Conservation (phyloP, 2,888 invertebrate species). For the Monopis laevigella region DNA sequence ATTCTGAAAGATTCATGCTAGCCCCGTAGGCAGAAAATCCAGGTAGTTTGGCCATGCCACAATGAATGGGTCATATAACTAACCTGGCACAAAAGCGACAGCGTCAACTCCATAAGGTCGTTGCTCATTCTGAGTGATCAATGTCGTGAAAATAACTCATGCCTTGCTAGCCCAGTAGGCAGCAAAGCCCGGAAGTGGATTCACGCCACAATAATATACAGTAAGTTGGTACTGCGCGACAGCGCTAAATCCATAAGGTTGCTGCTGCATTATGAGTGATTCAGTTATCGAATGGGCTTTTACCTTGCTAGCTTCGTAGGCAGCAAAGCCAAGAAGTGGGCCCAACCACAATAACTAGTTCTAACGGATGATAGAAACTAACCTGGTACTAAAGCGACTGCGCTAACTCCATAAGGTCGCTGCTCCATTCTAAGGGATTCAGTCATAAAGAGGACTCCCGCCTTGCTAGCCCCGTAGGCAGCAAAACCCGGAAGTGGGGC, state of each 20-base stretch:
- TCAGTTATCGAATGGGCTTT: too few species aligned
- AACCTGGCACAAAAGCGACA: constrained; percentile 81
- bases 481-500: constrained; percentile 77
- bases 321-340: too few species aligned
- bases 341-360: too few species aligned
- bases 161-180: constrained; percentile 87
- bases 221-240: too few species aligned
- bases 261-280: too few species aligned
- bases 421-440: constrained; percentile 79
- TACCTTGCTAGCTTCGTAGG: too few species aligned
- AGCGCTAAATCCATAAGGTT: too few species aligned
- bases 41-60: constrained; percentile 76
- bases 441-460: constrained; percentile 78
- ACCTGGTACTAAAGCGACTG: constrained; percentile 82
- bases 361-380: constrained; percentile 18
- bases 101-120: constrained; percentile 76
- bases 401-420: constrained; percentile 74
- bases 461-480: constrained; percentile 85
- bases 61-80: too few species aligned
- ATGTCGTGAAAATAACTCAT: constrained; percentile 77
- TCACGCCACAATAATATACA: constrained; percentile 81
- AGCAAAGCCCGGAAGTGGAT: constrained; percentile 76
- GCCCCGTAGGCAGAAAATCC: constrained; percentile 82
- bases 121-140: constrained; percentile 78
- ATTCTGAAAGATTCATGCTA: too few species aligned